A percentile compares a stretch with the other conserved stretches of the same genome.
These are phyloP conservation scores for Chalcosyrphus nemorum DNA, from an alignment of 2,888 invertebrate species.

Conservation along the genomic window DNA sequence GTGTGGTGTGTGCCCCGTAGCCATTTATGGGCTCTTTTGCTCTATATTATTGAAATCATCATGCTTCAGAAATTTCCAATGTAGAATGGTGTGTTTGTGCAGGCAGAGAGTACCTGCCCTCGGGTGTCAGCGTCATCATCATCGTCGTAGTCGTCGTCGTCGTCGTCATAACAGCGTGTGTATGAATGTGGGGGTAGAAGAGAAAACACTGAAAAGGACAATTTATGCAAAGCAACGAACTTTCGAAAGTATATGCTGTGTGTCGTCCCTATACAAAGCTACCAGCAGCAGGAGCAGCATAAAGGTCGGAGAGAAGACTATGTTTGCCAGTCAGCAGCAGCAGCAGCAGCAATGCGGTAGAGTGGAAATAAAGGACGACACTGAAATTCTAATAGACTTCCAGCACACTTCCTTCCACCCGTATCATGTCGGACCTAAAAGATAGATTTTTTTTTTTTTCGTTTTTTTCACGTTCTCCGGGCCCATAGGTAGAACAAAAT, in stretches of 20 bases:
- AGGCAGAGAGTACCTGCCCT: conserved; percentile 50
- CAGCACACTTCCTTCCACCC: conserved; percentile 66
- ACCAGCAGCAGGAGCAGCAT: conserved; percentile 38
- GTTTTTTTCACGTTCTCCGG: neutral
- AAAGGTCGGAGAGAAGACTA: conserved; percentile 24
- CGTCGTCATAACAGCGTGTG: conserved; percentile 42
- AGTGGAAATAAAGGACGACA: conserved; percentile 72
- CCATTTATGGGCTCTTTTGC: conserved; percentile 61
- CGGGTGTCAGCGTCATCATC: conserved; percentile 55
- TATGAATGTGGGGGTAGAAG: conserved; percentile 26
- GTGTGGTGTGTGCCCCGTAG: conserved; percentile 50
- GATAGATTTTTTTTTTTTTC: conserved; percentile 13
- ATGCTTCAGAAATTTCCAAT: conserved; percentile 65
- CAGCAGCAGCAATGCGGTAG: conserved; percentile 66
- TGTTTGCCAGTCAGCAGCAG: conserved; percentile 60
- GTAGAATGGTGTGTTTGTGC: conserved; percentile 36
- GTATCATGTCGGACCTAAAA: conserved; percentile 28
- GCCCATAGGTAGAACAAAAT: conserved; percentile 43
- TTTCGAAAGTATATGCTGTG: conserved; percentile 53
- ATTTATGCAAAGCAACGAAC: conserved; percentile 72
- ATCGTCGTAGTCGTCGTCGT: no score
- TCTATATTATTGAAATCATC: conserved; percentile 70
- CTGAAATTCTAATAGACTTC: conserved; percentile 72
- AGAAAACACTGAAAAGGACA: conserved; percentile 68
- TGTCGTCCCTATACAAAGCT: conserved; percentile 32